Conservation (phyloP, 2,797 vertebrate genomes). For the Labroides dimidiatus region DNA sequence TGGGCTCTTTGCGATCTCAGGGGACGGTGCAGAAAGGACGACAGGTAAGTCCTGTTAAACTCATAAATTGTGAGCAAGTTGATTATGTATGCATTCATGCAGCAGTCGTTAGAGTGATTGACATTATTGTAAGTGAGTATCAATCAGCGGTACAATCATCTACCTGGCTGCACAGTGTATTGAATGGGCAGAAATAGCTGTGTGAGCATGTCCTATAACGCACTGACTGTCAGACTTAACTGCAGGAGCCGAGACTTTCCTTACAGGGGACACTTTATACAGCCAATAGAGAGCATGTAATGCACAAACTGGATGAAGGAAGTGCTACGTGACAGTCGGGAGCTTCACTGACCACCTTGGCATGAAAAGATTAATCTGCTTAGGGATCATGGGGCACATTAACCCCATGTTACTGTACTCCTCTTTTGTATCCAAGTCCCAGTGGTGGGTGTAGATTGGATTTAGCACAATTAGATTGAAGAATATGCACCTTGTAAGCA, state of each 20-base stretch:
- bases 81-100: conserved; percentile 56
- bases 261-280: background rate
- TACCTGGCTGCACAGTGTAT: conserved; percentile 52
- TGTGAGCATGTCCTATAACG: conserved; percentile 36
- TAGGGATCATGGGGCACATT: background rate
- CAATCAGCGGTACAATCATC: conserved; percentile 64
- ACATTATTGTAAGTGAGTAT: conserved; percentile 61
- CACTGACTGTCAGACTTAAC: conserved; percentile 33
- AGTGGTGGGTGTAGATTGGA: background rate
- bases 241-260: conserved; percentile 17
- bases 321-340: background rate
- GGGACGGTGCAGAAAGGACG: conserved; percentile 1
- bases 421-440: background rate
- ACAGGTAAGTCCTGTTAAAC: conserved; percentile 38
- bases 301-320: background rate
- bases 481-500: background rate
- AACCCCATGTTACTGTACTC: background rate
- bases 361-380: background rate
- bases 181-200: conserved; percentile 55
- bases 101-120: conserved; percentile 48
- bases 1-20: conserved; percentile 26
- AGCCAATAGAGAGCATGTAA: background rate
- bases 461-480: background rate
- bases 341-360: background rate
- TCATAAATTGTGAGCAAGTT: conserved; percentile 29